Evolutionary conservation across 2,888 invertebrate species (phyloP).

Genomic region (Ormyrus pomaceus): DNA sequence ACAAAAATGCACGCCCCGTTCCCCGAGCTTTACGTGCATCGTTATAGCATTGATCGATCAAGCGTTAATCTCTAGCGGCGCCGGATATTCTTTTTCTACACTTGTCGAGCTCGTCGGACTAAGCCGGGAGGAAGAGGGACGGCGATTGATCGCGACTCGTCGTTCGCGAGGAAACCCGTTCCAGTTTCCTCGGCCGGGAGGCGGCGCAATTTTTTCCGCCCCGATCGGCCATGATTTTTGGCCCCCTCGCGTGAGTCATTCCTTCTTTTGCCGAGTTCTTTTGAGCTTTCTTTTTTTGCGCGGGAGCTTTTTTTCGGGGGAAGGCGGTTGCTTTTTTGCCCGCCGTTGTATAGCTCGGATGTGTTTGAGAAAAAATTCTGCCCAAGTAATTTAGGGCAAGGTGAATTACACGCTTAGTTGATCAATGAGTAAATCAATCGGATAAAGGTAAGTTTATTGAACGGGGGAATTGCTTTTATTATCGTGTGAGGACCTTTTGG

Average conservation of each 20-base stretch:
- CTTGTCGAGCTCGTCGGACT: not conserved
- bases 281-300: too few relatives aligned
- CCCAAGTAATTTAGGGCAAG: slow-evolving; percentile 14
- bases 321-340: not conserved
- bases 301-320: too few relatives aligned
- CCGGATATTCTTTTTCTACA: slow-evolving; percentile 23
- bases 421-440: too few relatives aligned
- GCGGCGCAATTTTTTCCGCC: too few relatives aligned
- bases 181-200: too few relatives aligned
- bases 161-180: too few relatives aligned
- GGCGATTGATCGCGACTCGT: slow-evolving; percentile 6
- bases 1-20: not conserved
- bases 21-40: slow-evolving; percentile 1
- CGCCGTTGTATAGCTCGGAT: not conserved
- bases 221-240: too few relatives aligned
- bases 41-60: slow-evolving; percentile 7
- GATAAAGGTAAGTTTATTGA: too few relatives aligned
- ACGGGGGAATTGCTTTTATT: too few relatives aligned
- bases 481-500: too few relatives aligned
- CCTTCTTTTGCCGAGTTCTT: too few relatives aligned
- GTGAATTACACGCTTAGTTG: not conserved
- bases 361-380: not conserved
- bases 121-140: not conserved
- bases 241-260: too few relatives aligned
- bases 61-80: slow-evolving; percentile 42